phyloP scores from a whole-genome alignment of 2,888 invertebrate genomes.

The Mayetiola destructor region DNA sequence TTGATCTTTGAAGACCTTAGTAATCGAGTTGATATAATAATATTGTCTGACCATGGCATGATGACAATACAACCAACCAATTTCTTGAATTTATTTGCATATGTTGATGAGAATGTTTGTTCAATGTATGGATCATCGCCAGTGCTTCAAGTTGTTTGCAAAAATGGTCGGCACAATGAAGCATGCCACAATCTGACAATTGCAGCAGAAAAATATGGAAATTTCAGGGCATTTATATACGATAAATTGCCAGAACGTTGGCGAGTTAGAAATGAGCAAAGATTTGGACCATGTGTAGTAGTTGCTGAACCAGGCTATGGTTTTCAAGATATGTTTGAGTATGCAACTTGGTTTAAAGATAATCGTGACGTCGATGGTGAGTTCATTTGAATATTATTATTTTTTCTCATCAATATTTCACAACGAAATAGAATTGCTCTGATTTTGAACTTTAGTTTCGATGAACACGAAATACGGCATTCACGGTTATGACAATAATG shows the following conservation, averaged over 20 bases:
- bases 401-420: neutral
- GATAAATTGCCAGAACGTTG: slow-evolving; percentile 39
- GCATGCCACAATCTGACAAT: neutral
- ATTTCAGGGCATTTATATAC: neutral
- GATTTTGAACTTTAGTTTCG: slow-evolving; percentile 32
- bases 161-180: neutral
- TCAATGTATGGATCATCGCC: slow-evolving; percentile 40
- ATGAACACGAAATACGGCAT: slow-evolving; percentile 40
- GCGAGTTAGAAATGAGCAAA: slow-evolving; percentile 44
- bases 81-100: slow-evolving; percentile 42
- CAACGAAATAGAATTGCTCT: slow-evolving; percentile 12
- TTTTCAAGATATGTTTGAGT: slow-evolving; percentile 39
- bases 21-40: slow-evolving; percentile 39
- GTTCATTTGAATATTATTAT: neutral
- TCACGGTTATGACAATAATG: slow-evolving; percentile 51
- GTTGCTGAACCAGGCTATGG: slow-evolving; percentile 47
- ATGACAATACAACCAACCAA: slow-evolving; percentile 37
- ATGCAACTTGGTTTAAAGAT: slow-evolving; percentile 24
- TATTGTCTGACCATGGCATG: slow-evolving; percentile 59
- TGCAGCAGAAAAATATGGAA: neutral
- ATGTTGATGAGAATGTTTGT: slow-evolving; percentile 38
- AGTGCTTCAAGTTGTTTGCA: slow-evolving; percentile 42
- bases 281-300: slow-evolving; percentile 46
- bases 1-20: slow-evolving; percentile 19
- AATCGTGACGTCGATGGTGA: neutral